A percentile compares a stretch with the other conserved stretches of the same genome.
Conservation (phyloP, 2,888 invertebrate genomes). For the Agrilus biguttatus region DNA sequence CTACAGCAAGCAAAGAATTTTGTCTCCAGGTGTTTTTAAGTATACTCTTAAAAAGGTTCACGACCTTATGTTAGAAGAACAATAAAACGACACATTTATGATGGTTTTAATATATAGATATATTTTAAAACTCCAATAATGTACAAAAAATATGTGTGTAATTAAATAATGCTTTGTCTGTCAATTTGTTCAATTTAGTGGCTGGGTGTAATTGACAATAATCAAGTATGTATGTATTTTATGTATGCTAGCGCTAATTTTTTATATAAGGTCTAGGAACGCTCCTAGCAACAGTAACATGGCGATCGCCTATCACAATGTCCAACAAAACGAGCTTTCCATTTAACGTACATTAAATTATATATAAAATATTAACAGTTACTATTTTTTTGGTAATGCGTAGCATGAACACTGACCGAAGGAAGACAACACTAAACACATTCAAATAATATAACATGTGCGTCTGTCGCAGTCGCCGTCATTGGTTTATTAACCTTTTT, state of each 20-base stretch:
- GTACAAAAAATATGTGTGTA: conserved; percentile 63
- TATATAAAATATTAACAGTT: conserved; percentile 38
- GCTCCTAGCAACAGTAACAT: conserved; percentile 34
- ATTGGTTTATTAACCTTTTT: too few relatives aligned
- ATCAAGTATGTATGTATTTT: conserved; percentile 23
- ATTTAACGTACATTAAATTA: conserved; percentile 36
- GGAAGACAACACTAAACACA: conserved; percentile 33
- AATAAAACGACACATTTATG: conserved; percentile 16
- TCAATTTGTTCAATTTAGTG: conserved; percentile 36
- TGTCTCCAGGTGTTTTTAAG: too few relatives aligned
- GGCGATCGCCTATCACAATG: conserved; percentile 36
- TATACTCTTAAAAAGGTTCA: too few relatives aligned
- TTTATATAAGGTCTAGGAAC: conserved; percentile 27
- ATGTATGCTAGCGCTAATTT: conserved; percentile 28
- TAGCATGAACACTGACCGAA: conserved; percentile 32
- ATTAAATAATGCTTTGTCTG: conserved; percentile 43
- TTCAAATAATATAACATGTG: conserved; percentile 17
- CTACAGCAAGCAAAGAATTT: too few relatives aligned
- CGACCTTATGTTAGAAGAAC: too few relatives aligned
- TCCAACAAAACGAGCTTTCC: conserved; percentile 34
- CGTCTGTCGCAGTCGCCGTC: background rate
- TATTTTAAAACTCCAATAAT: conserved; percentile 59
- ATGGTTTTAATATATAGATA: conserved; percentile 35
- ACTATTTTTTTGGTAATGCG: conserved; percentile 35
- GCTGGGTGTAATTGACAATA: conserved; percentile 35